Evolutionary conservation across 1,140 invertebrate species (phyloP).

Genomic region (Papilio polytes): DNA sequence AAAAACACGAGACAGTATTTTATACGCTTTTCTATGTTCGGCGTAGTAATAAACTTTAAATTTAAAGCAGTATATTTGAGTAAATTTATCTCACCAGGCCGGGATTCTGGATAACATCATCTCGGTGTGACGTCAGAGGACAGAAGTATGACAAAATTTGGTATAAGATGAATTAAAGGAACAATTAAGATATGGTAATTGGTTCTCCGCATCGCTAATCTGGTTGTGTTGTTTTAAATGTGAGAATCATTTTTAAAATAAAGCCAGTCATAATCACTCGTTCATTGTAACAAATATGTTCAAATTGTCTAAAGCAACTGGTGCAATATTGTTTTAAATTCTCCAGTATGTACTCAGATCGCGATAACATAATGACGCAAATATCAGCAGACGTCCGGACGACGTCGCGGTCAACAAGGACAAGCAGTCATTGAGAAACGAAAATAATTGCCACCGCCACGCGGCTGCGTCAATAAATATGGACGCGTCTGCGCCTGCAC

Average conservation of each 20-base stretch:
- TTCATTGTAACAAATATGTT: neutral
- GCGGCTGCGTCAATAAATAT: constrained; percentile 32
- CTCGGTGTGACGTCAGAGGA: neutral
- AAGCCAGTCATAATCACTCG: neutral
- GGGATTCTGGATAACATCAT: neutral
- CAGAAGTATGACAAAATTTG: neutral
- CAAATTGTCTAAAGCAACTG: neutral
- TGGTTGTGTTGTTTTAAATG: neutral
- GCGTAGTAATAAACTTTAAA: constrained; percentile 1
- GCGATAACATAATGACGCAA: constrained; percentile 37
- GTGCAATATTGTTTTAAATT: constrained; percentile 19
- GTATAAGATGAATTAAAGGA: neutral
- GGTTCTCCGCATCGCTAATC: too few relatives aligned
- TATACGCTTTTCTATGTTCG: neutral
- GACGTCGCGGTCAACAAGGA: constrained; percentile 34
- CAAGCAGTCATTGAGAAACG: constrained; percentile 35
- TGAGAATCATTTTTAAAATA: neutral
- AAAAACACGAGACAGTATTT: neutral
- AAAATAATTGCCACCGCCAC: constrained; percentile 33
- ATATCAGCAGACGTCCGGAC: constrained; percentile 35
- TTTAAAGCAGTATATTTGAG: neutral
- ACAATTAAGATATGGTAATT: too few relatives aligned
- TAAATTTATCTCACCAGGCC: neutral
- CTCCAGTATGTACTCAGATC: constrained; percentile 8
- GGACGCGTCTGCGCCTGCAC: constrained; percentile 28